phyloP scores from a whole-genome alignment of 2,113 vertebrate species.

The Poecile atricapillus region DNA sequence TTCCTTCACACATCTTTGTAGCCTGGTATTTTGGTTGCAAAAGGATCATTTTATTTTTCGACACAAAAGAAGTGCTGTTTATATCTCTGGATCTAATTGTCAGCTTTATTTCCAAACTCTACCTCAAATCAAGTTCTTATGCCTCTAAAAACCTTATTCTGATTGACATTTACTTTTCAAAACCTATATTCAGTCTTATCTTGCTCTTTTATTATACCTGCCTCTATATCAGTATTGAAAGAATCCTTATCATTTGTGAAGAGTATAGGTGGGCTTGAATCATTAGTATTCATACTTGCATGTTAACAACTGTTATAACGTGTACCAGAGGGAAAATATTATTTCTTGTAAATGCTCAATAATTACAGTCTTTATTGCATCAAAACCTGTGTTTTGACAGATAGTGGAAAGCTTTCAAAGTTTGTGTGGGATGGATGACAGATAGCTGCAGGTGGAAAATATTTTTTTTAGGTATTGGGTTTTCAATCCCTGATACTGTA shows the following conservation, averaged over 20 bases:
- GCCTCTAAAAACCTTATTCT: constrained; percentile 8
- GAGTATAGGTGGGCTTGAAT: constrained; percentile 26
- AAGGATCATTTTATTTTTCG: neutral
- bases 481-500: constrained; percentile 33
- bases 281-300: constrained; percentile 61
- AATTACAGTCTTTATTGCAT: constrained; percentile 77
- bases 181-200: constrained; percentile 36
- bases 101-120: constrained; percentile 48
- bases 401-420: constrained; percentile 67
- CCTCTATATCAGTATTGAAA: constrained; percentile 19
- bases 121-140: constrained; percentile 16
- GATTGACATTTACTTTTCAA: constrained; percentile 61
- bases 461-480: constrained; percentile 52
- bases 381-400: constrained; percentile 71
- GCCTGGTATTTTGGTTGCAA: constrained; percentile 48
- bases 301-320: constrained; percentile 60
- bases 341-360: constrained; percentile 75
- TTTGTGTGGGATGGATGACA: constrained; percentile 63
- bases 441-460: constrained; percentile 65
- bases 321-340: constrained; percentile 71
- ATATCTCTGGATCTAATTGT: constrained; percentile 32
- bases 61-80: constrained; percentile 46
- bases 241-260: constrained; percentile 3
- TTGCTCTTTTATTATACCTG: constrained; percentile 17
- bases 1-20: constrained; percentile 27